Evolutionary conservation across 1,140 invertebrate species (phyloP).

Genomic region (Listronotus bonariensis): DNA sequence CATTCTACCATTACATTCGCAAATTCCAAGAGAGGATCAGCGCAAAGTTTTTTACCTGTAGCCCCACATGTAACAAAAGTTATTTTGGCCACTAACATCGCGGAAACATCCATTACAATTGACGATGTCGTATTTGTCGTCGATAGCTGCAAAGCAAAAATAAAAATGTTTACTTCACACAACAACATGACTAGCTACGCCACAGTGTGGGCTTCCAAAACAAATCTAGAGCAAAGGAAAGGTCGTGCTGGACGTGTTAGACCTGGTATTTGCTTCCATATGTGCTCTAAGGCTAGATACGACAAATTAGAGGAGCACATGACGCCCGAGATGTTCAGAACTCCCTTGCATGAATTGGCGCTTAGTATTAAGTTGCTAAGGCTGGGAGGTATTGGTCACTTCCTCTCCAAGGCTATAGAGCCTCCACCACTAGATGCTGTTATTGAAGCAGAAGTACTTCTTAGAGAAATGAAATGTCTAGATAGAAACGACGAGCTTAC

Average conservation of each 20-base stretch:
- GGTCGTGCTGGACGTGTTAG: constrained; percentile 89
- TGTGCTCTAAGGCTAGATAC: constrained; percentile 78
- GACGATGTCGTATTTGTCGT: constrained; percentile 96
- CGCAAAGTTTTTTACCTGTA: constrained; percentile 83
- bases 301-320: constrained; percentile 85
- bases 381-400: constrained; percentile 87
- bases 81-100: constrained; percentile 90
- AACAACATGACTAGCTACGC: constrained; percentile 96
- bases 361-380: constrained; percentile 85
- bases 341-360: constrained; percentile 89
- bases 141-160: constrained; percentile 93
- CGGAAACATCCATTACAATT: constrained; percentile 94
- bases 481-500: constrained; percentile 84
- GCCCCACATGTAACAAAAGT: constrained; percentile 75
- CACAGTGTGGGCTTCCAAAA: constrained; percentile 89
- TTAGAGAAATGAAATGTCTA: constrained; percentile 85
- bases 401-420: constrained; percentile 90
- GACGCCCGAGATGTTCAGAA: constrained; percentile 95
- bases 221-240: constrained; percentile 88
- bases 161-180: constrained; percentile 93
- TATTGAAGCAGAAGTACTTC: constrained; percentile 81
- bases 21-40: constrained; percentile 88
- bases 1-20: constrained; percentile 87
- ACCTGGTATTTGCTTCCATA: constrained; percentile 87
- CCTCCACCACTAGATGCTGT: constrained; percentile 93